Evolutionary conservation across 2,888 invertebrate genomes (phyloP).

Genomic region (Eurytoma californica): DNA sequence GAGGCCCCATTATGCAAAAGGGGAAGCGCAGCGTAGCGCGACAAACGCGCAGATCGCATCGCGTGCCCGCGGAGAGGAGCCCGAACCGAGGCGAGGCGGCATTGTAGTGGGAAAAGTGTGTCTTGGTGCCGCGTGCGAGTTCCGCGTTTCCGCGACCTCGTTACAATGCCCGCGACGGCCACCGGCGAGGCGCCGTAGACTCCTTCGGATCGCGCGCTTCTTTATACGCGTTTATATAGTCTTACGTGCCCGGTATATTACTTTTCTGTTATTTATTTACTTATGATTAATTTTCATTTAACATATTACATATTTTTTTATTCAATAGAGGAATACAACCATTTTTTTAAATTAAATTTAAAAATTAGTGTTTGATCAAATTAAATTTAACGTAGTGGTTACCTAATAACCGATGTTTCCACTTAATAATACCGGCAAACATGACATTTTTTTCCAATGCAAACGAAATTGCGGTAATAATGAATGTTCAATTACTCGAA

Average conservation of each 20-base stretch:
- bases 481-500: no score
- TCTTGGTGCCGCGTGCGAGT: slow-evolving; percentile 70
- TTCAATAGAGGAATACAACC: no score
- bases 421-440: no score
- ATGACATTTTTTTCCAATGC: no score
- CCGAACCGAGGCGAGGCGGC: slow-evolving; percentile 56
- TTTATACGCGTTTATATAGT: slow-evolving; percentile 5
- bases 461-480: no score
- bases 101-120: slow-evolving; percentile 73
- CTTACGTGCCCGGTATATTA: background rate
- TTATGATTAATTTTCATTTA: no score
- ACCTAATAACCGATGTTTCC: no score
- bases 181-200: background rate
- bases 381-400: no score
- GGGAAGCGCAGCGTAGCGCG: slow-evolving; percentile 39
- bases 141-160: slow-evolving; percentile 73
- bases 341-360: no score
- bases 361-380: no score
- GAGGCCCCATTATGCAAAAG: slow-evolving; percentile 61
- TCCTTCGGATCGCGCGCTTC: slow-evolving; percentile 16
- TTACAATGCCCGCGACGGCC: slow-evolving; percentile 59
- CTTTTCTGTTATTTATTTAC: no score
- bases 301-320: no score
- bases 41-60: slow-evolving; percentile 60
- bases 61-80: slow-evolving; percentile 48